Percentiles rank a stretch among this genome's conserved stretches.
These are phyloP conservation scores for Puma concolor DNA, from an alignment of 2,113 vertebrate genomes.

Conservation along the genomic window DNA sequence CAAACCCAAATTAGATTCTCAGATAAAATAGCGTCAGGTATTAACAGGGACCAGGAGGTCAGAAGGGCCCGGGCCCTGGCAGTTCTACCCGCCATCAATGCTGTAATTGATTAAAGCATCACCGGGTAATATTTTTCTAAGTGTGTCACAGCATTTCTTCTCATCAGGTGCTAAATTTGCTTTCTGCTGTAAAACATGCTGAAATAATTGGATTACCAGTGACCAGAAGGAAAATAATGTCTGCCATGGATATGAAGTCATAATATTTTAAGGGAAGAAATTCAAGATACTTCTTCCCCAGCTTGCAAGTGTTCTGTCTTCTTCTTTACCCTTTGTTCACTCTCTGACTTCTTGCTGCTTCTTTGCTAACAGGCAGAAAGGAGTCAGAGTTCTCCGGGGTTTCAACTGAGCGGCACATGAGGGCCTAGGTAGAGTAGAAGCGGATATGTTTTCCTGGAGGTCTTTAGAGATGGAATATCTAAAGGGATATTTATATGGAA, in stretches of 20 bases:
- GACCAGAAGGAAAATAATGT: slow-evolving; percentile 65
- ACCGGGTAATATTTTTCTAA: slow-evolving; percentile 74
- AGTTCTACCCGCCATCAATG: slow-evolving; percentile 24
- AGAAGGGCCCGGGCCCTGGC: slow-evolving; percentile 65
- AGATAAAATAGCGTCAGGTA: slow-evolving; percentile 74
- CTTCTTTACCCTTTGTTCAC: background rate
- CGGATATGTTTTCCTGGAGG: background rate
- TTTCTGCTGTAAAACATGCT: slow-evolving; percentile 71
- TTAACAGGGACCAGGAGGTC: slow-evolving; percentile 69
- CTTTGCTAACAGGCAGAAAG: background rate
- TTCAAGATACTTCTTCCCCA: background rate
- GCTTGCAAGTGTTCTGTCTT: background rate
- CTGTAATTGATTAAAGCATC: slow-evolving; percentile 84
- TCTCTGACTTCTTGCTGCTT: background rate
- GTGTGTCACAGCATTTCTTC: slow-evolving; percentile 65
- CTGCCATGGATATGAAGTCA: background rate
- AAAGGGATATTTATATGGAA: background rate
- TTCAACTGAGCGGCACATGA: background rate
- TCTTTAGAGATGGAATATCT: background rate
- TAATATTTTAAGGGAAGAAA: slow-evolving; percentile 57
- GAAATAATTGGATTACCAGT: slow-evolving; percentile 82
- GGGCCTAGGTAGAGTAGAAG: background rate
- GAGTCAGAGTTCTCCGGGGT: background rate
- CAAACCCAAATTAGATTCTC: slow-evolving; percentile 83
- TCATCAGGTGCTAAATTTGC: slow-evolving; percentile 74